Base-by-base conservation (phyloP, 2,888 invertebrate genomes). In the Volucella inanis region DNA sequence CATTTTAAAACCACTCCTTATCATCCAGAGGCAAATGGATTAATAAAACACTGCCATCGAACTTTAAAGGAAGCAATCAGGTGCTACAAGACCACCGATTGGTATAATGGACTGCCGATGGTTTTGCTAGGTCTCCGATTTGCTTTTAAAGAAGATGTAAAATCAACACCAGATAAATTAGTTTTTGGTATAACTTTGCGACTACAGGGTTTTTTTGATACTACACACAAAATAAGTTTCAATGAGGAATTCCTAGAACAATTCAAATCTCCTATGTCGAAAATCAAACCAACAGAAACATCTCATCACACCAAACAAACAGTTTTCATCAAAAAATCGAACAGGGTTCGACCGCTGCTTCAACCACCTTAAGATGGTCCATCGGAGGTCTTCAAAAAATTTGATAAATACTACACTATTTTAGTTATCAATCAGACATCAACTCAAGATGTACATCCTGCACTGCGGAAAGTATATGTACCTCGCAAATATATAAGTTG, bases 101-200 rank as follows among this genome's bases (percentile, higher is more conserved):
- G 71, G 71, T 59, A 41, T 14, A 22, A 10, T 15, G 39, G 43
- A 18, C 18, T 74, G 8, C 61, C 61, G 9, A 49, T 70, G n/a
- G 39, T 49, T 6, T 3, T 59, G 18, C 2, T 18, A 18, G 18
- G 1, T 18, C 18, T 2, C 18, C 18, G 18, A 18, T 18, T 2
- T 0, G 3, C 1, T 22, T 3, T 22, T 22, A 3, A 3, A 3
- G 22, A 39, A 12, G 70, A 43, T 11, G 18, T 49, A 15, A 45
- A 54, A 2, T 14, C 9, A n/a, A 22, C 54, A 3, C 52, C 67
- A 14, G 59, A 57, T 10, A 54, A 67, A 38, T 12, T 67, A n/a
- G 38, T 54, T 4, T 50, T 59, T 8, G 47, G 55, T n/a, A 39
- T 8, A 6, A 54, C 39, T n/a, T 43, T 67, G 0, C 39, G 3